Base-by-base conservation (phyloP, 2,888 invertebrate genomes). In the Chrysolina americana region DNA sequence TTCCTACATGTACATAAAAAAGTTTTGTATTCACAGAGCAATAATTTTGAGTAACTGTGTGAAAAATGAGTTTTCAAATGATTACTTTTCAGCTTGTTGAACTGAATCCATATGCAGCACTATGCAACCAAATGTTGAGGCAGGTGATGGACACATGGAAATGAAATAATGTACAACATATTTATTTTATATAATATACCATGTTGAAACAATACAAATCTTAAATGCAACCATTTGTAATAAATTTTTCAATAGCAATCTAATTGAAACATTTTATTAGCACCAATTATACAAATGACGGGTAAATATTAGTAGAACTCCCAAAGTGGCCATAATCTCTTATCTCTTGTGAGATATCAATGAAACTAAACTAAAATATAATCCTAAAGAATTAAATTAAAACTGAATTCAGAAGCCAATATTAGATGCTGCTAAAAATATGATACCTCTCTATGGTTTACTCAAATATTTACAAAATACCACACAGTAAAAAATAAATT, bases 91-190 rank as follows among this genome's bases (percentile, higher is more conserved):
- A 96, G 92, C 89, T 97, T 68, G 93, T 96, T 4, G 93, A 95
- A 85, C 87, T 97, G 85, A 98, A 98, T 89, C 98, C 98, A 0
- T 98, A 97, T 86, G 98, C 98, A 4, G 98, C 97, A 0, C 91
- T 98, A 69, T 98, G 98, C 88, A 98, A 98, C 88, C 94, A 96
- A 88, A 98, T 98, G 97, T 89, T 98, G 72, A 90, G 91, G 69
- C 93, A 96, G 88, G 94, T 96, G 59, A 93, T 95, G 89, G 89
- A 91, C 62, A 83, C 83, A 74, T 79, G 86, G 65, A 83, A 85
- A 74, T 76, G 48, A 73, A 41, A 73, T 70, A 78, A 80, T 80
- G 73, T 79, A 81, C 79, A 80, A 79, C 80, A 80, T 81, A 76
- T 80, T 79, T 81, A 79, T 80, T 77, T 63, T 73, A 71, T 68